Percentiles rank a stretch among this genome's conserved stretches.
phyloP scores from a whole-genome alignment of 2,888 invertebrate genomes.

The Caenorhabditis sp. region DNA sequence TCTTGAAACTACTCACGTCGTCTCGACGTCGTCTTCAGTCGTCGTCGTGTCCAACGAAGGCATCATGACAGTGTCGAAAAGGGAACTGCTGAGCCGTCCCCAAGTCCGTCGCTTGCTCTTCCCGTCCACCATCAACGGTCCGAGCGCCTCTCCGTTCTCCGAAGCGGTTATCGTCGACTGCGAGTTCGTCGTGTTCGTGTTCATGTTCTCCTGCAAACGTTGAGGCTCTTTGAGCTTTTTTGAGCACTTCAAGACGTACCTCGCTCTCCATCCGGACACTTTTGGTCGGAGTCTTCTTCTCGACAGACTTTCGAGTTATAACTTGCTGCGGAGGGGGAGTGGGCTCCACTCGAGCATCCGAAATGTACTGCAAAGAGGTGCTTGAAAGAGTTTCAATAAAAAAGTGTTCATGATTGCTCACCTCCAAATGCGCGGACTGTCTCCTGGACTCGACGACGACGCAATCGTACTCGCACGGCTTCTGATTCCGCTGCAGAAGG shows the following conservation, averaged over 20 bases:
- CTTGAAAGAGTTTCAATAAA: not conserved
- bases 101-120: slow-evolving; percentile 49
- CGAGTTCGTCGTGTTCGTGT: slow-evolving; percentile 46
- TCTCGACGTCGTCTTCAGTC: slow-evolving; percentile 38
- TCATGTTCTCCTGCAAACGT: slow-evolving; percentile 40
- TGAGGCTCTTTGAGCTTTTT: not conserved
- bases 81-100: slow-evolving; percentile 47
- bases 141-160: slow-evolving; percentile 24
- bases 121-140: slow-evolving; percentile 2
- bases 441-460: slow-evolving; percentile 46
- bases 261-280: slow-evolving; percentile 39
- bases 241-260: not conserved
- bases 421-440: slow-evolving; percentile 35
- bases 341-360: slow-evolving; percentile 37
- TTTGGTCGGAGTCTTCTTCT: slow-evolving; percentile 17
- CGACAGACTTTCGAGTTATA: slow-evolving; percentile 9
- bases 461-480: slow-evolving; percentile 49
- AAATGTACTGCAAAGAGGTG: slow-evolving; percentile 35
- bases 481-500: slow-evolving; percentile 42
- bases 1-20: slow-evolving; percentile 19
- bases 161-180: slow-evolving; percentile 42
- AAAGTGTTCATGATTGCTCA: no score
- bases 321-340: slow-evolving; percentile 8
- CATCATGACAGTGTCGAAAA: slow-evolving; percentile 51
- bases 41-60: slow-evolving; percentile 55